Percentiles rank a stretch among this genome's conserved stretches.
phyloP scores from a whole-genome alignment of 2,113 vertebrate genomes.

The Empidonax alnorum region DNA sequence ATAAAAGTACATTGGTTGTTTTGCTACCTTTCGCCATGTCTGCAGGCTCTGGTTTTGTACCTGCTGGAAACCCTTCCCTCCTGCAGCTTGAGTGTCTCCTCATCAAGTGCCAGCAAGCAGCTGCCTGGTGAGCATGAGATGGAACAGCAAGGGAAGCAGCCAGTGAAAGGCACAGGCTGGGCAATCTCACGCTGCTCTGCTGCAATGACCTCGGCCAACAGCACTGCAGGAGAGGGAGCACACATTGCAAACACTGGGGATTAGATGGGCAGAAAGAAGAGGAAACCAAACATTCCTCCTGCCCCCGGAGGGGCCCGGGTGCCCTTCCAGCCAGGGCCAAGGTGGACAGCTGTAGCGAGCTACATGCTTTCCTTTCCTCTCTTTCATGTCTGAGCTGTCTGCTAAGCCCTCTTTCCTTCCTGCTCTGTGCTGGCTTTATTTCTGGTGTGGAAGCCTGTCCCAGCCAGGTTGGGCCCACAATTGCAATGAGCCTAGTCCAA shows the following conservation, averaged over 20 bases:
- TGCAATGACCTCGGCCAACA: neutral
- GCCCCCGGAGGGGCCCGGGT: accelerated
- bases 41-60: neutral
- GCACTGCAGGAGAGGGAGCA: accelerated
- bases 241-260: neutral
- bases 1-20: neutral
- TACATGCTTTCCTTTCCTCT: neutral
- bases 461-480: neutral
- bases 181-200: neutral
- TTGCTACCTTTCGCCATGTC: accelerated
- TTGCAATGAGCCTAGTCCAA: accelerated
- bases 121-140: neutral
- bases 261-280: neutral
- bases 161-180: neutral
- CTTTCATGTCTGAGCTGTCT: neutral
- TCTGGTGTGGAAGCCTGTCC: neutral
- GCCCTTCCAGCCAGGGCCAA: neutral
- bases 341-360: neutral
- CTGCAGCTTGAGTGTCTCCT: neutral
- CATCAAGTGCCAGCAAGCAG: neutral
- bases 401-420: neutral
- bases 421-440: accelerated
- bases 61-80: neutral
- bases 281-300: neutral
- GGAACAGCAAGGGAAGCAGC: neutral